phyloP scores from a whole-genome alignment of 2,888 invertebrate species.

The Noctua janthina region DNA sequence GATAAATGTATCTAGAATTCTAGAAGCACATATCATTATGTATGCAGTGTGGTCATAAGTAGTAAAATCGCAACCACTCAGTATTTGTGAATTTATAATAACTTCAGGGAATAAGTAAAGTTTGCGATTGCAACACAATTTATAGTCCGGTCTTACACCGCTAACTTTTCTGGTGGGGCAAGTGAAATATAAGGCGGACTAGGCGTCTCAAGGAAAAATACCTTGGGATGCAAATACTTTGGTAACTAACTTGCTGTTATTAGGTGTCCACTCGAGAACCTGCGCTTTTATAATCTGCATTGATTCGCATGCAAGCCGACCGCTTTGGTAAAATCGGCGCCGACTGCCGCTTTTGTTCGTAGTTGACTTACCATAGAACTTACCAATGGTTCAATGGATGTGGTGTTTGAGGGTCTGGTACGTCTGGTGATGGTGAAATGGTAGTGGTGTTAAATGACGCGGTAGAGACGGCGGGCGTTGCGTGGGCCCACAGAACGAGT shows the following conservation, averaged over 20 bases:
- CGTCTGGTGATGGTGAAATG: constrained; percentile 17
- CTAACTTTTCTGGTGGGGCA: constrained; percentile 73
- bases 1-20: constrained; percentile 3
- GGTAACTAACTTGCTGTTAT: constrained; percentile 82
- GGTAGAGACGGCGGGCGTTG: constrained; percentile 77
- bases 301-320: constrained; percentile 40
- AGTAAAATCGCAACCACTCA: neutral
- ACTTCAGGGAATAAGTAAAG: constrained; percentile 30
- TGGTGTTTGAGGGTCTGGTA: neutral
- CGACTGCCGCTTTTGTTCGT: constrained; percentile 59
- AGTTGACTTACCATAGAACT: neutral
- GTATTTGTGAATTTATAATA: constrained; percentile 17
- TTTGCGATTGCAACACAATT: constrained; percentile 64
- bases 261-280: constrained; percentile 76
- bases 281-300: constrained; percentile 76
- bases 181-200: constrained; percentile 74
- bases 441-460: constrained; percentile 70
- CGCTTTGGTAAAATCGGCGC: constrained; percentile 26
- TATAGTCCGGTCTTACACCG: constrained; percentile 66
- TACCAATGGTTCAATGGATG: constrained; percentile 55
- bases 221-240: constrained; percentile 83
- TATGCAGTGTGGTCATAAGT: neutral
- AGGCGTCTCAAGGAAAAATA: constrained; percentile 84
- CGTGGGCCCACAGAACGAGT: constrained; percentile 88
- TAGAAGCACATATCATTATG: neutral